A percentile compares a stretch with the other conserved stretches of the same genome.
Conservation (phyloP, 2,113 vertebrate genomes). For the Empidonax traillii region DNA sequence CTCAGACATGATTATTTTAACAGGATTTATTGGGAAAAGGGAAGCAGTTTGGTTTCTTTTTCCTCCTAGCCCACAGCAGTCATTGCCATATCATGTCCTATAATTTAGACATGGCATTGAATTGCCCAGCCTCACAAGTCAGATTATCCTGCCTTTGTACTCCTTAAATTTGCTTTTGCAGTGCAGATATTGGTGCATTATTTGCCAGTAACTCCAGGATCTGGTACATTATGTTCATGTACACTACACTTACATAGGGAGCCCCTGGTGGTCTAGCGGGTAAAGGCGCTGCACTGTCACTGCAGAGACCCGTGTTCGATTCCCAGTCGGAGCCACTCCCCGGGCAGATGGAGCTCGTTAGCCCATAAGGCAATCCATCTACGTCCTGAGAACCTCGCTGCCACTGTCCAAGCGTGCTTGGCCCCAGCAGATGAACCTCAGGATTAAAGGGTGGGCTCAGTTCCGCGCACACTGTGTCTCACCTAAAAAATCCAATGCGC, state of each 20-base stretch:
- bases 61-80: neutral
- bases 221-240: neutral
- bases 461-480: too few species aligned
- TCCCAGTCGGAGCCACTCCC: too few species aligned
- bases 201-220: neutral
- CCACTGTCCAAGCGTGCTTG: too few species aligned
- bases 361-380: too few species aligned
- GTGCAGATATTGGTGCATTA: neutral
- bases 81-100: neutral
- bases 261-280: too few species aligned
- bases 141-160: neutral
- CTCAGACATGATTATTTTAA: neutral
- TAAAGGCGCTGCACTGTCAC: too few species aligned
- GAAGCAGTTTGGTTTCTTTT: neutral
- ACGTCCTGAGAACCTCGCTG: too few species aligned
- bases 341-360: too few species aligned
- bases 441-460: too few species aligned
- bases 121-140: neutral
- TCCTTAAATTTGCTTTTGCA: neutral
- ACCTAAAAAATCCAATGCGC: too few species aligned
- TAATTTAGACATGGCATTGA: neutral
- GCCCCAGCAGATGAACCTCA: too few species aligned
- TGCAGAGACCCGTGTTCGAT: too few species aligned
- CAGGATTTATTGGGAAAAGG: neutral
- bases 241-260: neutral